phyloP scores from a whole-genome alignment of 2,797 vertebrate genomes.

The Myotis findleyi region DNA sequence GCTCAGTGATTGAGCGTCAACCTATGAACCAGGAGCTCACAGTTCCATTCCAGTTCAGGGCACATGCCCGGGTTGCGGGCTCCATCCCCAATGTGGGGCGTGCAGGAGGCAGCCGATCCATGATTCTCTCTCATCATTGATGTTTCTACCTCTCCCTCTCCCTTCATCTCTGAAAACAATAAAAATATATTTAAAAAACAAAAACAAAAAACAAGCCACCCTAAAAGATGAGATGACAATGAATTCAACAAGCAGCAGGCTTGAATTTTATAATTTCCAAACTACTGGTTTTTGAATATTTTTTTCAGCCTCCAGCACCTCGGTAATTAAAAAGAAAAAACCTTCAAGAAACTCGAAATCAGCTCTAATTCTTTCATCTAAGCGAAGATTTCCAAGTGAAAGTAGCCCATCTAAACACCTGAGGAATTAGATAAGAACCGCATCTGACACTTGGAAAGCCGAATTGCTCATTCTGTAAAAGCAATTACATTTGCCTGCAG shows the following conservation, averaged over 20 bases:
- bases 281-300: conserved; percentile 13
- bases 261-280: conserved; percentile 60
- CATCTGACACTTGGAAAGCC: conserved; percentile 57
- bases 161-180: not conserved
- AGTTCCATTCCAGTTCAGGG: too few species aligned
- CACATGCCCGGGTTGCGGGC: too few species aligned
- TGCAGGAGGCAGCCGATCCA: too few species aligned
- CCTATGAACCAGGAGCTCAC: too few species aligned
- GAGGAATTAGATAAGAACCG: conserved; percentile 54
- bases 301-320: not conserved
- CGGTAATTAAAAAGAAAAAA: conserved; percentile 47
- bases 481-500: conserved; percentile 68
- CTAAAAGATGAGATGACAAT: conserved; percentile 16
- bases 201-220: not conserved
- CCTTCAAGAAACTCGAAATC: conserved; percentile 31
- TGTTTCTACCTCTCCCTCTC: not conserved
- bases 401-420: conserved; percentile 53
- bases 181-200: not conserved
- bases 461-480: conserved; percentile 66
- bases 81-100: too few species aligned
- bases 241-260: not conserved
- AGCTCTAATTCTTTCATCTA: conserved; percentile 34
- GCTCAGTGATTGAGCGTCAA: too few species aligned
- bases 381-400: conserved; percentile 54
- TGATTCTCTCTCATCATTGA: too few species aligned